phyloP scores from a whole-genome alignment of 2,888 invertebrate species.

The Pseudococcus jackbeardsleyi region DNA sequence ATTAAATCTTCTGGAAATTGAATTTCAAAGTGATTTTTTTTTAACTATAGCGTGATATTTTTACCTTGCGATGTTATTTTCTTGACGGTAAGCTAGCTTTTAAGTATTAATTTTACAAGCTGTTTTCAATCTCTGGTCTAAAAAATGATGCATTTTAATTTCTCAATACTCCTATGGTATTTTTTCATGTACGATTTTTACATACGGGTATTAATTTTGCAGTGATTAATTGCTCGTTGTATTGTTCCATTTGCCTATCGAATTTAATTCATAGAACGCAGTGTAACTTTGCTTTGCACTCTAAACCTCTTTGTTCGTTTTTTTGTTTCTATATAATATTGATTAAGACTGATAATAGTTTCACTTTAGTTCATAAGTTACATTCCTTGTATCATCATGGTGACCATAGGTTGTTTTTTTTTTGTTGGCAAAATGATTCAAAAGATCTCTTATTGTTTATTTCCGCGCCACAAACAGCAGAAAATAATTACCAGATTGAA shows the following conservation, averaged over 20 bases:
- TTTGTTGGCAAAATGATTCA: too few species aligned
- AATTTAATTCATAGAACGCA: not conserved
- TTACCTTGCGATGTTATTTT: not conserved
- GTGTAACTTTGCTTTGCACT: constrained; percentile 15
- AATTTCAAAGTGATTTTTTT: not conserved
- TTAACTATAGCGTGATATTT: not conserved
- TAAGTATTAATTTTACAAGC: not conserved
- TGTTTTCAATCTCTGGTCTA: constrained; percentile 5
- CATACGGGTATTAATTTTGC: not conserved
- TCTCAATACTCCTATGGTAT: not conserved
- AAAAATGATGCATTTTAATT: not conserved
- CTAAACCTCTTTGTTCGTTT: not conserved
- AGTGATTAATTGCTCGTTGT: not conserved
- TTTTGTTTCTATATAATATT: not conserved
- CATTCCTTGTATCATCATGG: not conserved
- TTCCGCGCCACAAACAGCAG: not conserved
- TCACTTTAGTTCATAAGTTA: not conserved
- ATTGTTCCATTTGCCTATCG: not conserved
- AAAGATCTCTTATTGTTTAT: not conserved
- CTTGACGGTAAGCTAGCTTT: not conserved
- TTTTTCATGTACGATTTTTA: not conserved
- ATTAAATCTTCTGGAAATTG: constrained; percentile 31
- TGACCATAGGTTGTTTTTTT: not conserved
- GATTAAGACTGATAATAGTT: constrained; percentile 2
- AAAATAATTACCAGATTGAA: not conserved